These are phyloP conservation scores for Hozukius guyotensis DNA, from an alignment of 2,797 vertebrate species.

Conservation along the genomic window DNA sequence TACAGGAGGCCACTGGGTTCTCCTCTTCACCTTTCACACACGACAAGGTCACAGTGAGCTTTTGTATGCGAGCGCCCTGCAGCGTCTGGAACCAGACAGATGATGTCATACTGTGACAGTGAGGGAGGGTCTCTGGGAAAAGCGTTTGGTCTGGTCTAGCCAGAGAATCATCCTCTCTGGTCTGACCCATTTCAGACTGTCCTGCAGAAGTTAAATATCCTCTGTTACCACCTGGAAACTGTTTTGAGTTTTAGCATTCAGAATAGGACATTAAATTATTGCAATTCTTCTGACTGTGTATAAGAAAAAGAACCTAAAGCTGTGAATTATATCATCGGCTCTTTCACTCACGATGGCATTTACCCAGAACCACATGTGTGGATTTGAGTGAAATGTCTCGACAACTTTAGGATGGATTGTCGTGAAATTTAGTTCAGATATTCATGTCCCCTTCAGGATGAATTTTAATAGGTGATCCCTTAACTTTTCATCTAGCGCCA, in stretches of 20 bases:
- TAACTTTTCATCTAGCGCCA: neutral
- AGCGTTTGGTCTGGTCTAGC: conserved; percentile 51
- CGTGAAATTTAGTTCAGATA: neutral
- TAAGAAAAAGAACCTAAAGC: neutral
- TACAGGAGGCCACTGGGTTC: conserved; percentile 48
- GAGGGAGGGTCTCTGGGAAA: conserved; percentile 54
- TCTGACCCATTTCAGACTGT: conserved; percentile 44
- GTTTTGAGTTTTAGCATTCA: neutral
- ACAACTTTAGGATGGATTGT: neutral
- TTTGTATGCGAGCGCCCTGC: conserved; percentile 56
- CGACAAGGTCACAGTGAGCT: conserved; percentile 49
- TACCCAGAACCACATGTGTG: neutral
- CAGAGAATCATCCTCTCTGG: conserved; percentile 59
- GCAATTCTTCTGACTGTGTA: neutral
- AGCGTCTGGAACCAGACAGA: conserved; percentile 63
- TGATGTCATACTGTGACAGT: conserved; percentile 71
- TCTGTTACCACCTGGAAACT: neutral
- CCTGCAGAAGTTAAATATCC: conserved; percentile 15
- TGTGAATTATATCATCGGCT: neutral
- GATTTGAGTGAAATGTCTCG: neutral
- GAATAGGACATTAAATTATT: neutral
- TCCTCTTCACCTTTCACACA: conserved; percentile 34
- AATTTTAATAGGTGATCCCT: neutral
- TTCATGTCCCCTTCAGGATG: neutral
- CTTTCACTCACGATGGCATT: neutral